Conservation (phyloP, 1,140 invertebrate species). For the Chionoecetes opilio region DNA sequence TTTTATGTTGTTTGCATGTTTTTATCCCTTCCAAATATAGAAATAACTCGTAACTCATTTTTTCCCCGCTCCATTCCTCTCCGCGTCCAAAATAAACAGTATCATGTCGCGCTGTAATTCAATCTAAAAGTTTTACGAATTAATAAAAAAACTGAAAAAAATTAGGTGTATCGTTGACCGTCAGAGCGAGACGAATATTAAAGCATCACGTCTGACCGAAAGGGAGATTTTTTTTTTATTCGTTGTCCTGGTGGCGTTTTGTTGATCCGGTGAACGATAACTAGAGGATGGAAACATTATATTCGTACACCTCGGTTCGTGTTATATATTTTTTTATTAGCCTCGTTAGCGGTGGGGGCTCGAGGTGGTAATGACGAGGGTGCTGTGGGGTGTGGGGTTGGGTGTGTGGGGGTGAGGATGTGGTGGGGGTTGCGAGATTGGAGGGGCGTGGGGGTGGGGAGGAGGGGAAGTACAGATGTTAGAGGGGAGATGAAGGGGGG, state of each 20-base stretch:
- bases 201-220: neutral
- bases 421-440: neutral
- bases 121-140: neutral
- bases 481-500: no score
- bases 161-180: neutral
- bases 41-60: no score
- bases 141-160: neutral
- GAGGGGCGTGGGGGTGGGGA: no score
- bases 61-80: no score
- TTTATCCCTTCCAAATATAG: no score
- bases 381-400: neutral
- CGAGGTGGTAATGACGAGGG: neutral
- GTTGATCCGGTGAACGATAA: neutral
- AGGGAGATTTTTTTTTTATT: neutral
- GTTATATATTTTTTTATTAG: no score
- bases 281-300: neutral
- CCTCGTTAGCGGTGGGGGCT: neutral
- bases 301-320: neutral
- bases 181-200: neutral
- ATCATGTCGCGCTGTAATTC: neutral
- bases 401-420: neutral
- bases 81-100: neutral
- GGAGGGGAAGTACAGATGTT: no score
- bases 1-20: no score
- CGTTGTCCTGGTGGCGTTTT: neutral